Evolutionary conservation across 2,113 vertebrate species (phyloP), one percentile per base, ranked within the genome.

Genomic region (Cyphomyrus discorhynchus): DNA sequence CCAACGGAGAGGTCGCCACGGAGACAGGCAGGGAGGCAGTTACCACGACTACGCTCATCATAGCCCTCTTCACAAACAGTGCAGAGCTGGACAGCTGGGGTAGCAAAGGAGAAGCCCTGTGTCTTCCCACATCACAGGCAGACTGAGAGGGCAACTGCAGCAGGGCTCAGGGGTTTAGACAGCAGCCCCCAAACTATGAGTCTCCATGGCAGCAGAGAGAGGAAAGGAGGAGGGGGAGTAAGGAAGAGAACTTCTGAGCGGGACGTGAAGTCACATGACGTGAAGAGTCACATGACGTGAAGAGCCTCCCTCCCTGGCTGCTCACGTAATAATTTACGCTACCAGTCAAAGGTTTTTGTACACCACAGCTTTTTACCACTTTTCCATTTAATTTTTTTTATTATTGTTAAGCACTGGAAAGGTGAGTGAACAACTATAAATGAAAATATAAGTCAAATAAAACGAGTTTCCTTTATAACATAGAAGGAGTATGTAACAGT

Each of bases 1-100:
- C 39, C 39, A 24, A 84, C 1, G 45, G 82, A 0, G 19, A 86
- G 83, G 83, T 49, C 83, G 45, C 83, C 83, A 86, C 47, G 46
- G 83, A 50, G 83, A 86, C 83, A n/a, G n/a, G 46, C 83, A 86
- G n/a, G 83, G 83, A 86, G 45, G 47, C 83, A 86, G 45, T 49
- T 86, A 86, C 47, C 83, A 49, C 45, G 45, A 86, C 83, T 50
- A 49, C 45, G 24, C 17, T 49, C 83, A 47, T 86, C 45, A 85
- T 24, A 86, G 83, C 10, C 47, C 45, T 50, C 83, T 86, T 86
- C 83, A n/a, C 45, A 86, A 31, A 86, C 24, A 86, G 35, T 27
- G 24, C 83, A 86, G 83, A 50, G 83, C n/a, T 42, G 31, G 83
- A 50, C n/a, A 15, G 24, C 19, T 50, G 74, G 74, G 35, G 15